phyloP scores from a whole-genome alignment of 2,113 vertebrate species.

The Rhynchomys soricoides region DNA sequence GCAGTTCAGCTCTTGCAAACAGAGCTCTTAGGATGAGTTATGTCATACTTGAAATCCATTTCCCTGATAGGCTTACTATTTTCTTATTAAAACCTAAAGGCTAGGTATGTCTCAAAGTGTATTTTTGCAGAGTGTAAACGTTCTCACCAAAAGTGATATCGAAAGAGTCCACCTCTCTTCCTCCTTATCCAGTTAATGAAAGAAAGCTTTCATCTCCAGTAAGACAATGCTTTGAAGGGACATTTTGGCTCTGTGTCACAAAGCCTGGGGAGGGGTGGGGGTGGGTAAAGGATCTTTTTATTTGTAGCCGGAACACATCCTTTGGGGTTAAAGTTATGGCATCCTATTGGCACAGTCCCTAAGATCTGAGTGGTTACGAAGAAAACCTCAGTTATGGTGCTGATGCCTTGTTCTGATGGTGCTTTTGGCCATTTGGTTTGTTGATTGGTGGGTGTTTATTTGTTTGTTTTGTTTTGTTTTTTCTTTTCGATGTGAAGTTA shows the following conservation, averaged over 20 bases:
- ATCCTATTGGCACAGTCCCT: not conserved
- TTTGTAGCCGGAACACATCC: not conserved
- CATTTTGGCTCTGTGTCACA: not conserved
- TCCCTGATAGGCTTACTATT: not conserved
- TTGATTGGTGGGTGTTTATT: not conserved
- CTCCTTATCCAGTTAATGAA: not conserved
- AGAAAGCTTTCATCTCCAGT: not conserved
- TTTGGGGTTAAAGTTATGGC: not conserved
- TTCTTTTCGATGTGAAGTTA: not conserved
- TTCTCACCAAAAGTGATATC: not conserved
- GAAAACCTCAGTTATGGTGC: not conserved
- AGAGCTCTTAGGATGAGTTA: conserved; percentile 16
- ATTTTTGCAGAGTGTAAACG: not conserved
- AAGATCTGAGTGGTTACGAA: not conserved
- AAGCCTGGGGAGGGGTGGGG: not conserved
- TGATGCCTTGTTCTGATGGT: not conserved
- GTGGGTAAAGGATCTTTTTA: not conserved
- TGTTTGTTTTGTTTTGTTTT: too few species aligned
- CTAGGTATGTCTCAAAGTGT: not conserved
- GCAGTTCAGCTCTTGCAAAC: not conserved
- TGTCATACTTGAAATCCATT: not conserved
- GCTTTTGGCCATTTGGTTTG: not conserved
- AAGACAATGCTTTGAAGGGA: not conserved
- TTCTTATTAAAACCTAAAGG: conserved; percentile 1
- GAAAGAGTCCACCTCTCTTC: not conserved